Evolutionary conservation across 2,113 vertebrate species (phyloP), one percentile per base, ranked within the genome.

Genomic region (Eudyptes chrysolophus): DNA sequence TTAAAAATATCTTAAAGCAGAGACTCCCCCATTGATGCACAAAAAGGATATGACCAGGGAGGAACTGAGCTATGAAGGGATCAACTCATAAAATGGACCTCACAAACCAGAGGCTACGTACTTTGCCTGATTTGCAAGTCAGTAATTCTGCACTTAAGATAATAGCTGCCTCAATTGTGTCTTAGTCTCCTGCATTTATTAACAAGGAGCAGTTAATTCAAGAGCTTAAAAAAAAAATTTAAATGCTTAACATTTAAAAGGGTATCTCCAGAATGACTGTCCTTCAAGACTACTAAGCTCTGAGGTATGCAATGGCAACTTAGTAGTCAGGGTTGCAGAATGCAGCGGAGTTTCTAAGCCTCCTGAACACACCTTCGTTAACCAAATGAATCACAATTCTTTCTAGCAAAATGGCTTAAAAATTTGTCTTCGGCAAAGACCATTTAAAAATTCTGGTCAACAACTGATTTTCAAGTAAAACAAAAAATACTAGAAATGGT

Each of bases 101-200:
- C 78, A n/a, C 40, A 76, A 40, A 82, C 38, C 87, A 79, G 57
- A 87, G 42, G 48, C 55, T 61, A 18, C 10, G 15, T 40, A 76
- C 66, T 71, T 25, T 30, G 55, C 76, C 54, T 48, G n/a, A 29
- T 93, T 46, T 79, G 68, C 83, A 84, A 89, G 64, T 66, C 48
- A 80, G 36, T 69, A 95, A 51, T 83, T 90, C 70, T 87, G 81
- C 61, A 38, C 76, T 86, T 79, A 95, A 92, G 90, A 57, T 49
- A 84, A 90, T 93, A 98, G 97, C 97, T 98, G 97, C 97, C 97
- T 95, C 7, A 4, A 25, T 18, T 94, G 79, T 87, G 36, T 93
- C 75, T 82, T 66, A 71, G 60, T 55, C 79, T 78, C 93, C 89
- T 92, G 52, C 44, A 30, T 40, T 89, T 74, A 85, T 55, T 62